Evolutionary conservation across 2,888 invertebrate species (phyloP).

Genomic region (Plagodis pulveraria): DNA sequence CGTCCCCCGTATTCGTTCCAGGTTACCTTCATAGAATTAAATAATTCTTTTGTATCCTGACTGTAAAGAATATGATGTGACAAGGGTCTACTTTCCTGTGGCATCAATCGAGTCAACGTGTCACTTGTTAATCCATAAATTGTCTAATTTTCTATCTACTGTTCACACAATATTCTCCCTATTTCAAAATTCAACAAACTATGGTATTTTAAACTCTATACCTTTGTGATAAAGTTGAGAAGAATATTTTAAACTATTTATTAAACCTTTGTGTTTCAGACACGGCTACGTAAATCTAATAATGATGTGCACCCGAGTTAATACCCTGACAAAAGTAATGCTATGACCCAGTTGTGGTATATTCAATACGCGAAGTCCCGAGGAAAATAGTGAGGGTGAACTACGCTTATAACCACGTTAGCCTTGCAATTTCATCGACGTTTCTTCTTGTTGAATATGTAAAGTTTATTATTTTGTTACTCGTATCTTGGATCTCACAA

Average conservation of each 20-base stretch:
- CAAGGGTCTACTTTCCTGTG: constrained; percentile 27
- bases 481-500: too few species aligned
- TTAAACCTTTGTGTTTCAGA: constrained; percentile 12
- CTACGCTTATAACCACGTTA: constrained; percentile 3
- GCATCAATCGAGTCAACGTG: constrained; percentile 33
- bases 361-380: constrained; percentile 21
- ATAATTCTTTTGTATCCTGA: too few species aligned
- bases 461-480: too few species aligned
- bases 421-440: not conserved
- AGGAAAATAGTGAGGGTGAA: constrained; percentile 4
- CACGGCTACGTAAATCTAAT: constrained; percentile 27
- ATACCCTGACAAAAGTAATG: constrained; percentile 23
- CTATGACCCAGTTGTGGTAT: constrained; percentile 25
- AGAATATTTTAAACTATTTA: constrained; percentile 1
- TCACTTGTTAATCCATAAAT: constrained; percentile 38
- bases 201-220: constrained; percentile 6
- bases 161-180: constrained; percentile 9
- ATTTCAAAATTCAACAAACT: constrained; percentile 1
- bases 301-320: constrained; percentile 31
- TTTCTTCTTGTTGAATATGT: too few species aligned
- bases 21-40: too few species aligned
- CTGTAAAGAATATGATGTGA: constrained; percentile 30
- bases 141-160: constrained; percentile 28
- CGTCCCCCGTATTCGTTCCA: too few species aligned
- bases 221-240: constrained; percentile 6